Evolutionary conservation across 2,797 vertebrate species (phyloP), one percentile per base, ranked within the genome.

Genomic region (Astyanax mexicanus): DNA sequence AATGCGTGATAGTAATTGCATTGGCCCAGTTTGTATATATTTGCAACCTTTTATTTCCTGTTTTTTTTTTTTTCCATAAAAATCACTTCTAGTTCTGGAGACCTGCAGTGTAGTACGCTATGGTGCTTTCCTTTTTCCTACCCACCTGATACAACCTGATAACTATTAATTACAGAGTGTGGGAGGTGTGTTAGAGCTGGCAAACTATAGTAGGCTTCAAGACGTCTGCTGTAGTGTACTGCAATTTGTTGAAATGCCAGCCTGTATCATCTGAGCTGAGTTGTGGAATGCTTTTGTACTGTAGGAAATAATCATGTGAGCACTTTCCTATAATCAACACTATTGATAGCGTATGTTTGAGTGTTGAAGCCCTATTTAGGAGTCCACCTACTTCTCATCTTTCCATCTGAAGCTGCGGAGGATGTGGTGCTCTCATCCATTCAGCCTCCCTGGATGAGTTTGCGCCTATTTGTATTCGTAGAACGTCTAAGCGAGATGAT

Each of bases 381-480:
- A 47, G 42, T 13, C 32, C 54, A 38, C 12, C 25, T 60, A 67
- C 67, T 42, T 21, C 17, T 29, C 40, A 51, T 61, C 0, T 62
- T 47, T 74, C 37, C 32, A 35, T 32, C 52, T 12, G 55, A n/a
- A 19, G 40, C 58, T 27, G 57, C 27, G 19, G 62, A 29, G 25
- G 29, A 57, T 42, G 1, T 61, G 42, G 40, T 52, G 19, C 55
- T 49, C 27, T 9, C 25, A 47, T 51, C 64, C 58, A 23, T 60
- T 57, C 38, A 32, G 72, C 78, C 78, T 82, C 78, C 82, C 86
- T 80, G 85, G 81, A 83, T 21, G 32, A 77, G 84, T 61, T 37
- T 9, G 9, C 57, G 66, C 29, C 86, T 78, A 89, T 94, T 92
- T 91, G 84, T 87, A 93, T 94, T 94, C 90, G 69, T 78, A 65